Evolutionary conservation across 2,797 vertebrate species (phyloP), one percentile per base, ranked within the genome.

Genomic region (Bucorvus abyssinicus): DNA sequence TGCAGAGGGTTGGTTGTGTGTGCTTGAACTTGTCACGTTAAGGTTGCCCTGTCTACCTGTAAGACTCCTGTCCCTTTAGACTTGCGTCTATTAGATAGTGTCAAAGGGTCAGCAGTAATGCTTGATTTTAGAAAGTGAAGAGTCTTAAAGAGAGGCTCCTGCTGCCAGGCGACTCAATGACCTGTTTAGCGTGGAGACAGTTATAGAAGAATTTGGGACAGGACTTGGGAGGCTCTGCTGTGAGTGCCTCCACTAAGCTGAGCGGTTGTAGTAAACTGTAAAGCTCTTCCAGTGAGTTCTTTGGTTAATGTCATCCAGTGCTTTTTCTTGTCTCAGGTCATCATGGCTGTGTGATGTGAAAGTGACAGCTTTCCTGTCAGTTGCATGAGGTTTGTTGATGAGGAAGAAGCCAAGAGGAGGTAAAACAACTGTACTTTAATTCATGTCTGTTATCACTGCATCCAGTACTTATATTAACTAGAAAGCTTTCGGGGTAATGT

Each of bases 401-500:
- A 30, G 30, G 52, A 29, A 6, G 45, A 36, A 82, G 40, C 10
- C 32, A 57, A 57, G 36, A 40, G 20, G 16, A 81, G 50, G 30
- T 70, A 40, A 78, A 89, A 22, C 19, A 80, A 13, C 18, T 36
- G 18, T 32, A 14, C 11, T 70, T 69, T 20, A 40, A 59, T 47
- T 89, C 56, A 26, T 15, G 12, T n/a, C 64, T n/a, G 52, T 27
- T 80, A 63, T 50, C 65, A 15, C 18, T 78, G 64, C n/a, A 36
- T 29, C 19, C 65, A 23, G 49, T 84, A 93, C 96, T 95, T 93
- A 97, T 95, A 2, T 70, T 88, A 90, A 61, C 32, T 84, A 42
- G 70, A 64, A 77, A 81, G 20, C 82, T 95, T 95, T 15, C 19
- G 84, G 65, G 97, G 96, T 30, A 94, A 49, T 7, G 95, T 81